Conservation (phyloP, 2,113 vertebrate genomes). For the Ptyas mucosa region DNA sequence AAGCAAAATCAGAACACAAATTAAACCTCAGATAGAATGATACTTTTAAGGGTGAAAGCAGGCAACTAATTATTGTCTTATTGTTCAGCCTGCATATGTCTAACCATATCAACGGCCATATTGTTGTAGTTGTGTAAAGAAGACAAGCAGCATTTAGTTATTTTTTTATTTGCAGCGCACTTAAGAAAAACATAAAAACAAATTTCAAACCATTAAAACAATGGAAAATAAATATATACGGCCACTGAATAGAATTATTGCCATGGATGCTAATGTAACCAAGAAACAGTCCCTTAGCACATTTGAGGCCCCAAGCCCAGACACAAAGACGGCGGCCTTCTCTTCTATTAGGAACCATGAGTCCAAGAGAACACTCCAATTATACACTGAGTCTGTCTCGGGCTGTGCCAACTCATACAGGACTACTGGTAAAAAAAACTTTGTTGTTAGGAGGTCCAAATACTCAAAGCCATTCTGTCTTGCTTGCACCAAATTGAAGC, state of each 20-base stretch:
- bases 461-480: neutral
- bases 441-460: neutral
- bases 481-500: neutral
- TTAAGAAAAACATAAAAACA: neutral
- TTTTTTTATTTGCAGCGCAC: neutral
- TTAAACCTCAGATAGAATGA: neutral
- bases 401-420: neutral
- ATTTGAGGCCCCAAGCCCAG: neutral
- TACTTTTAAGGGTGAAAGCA: neutral
- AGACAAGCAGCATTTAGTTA: neutral
- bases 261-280: neutral
- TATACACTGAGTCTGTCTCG: neutral
- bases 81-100: neutral
- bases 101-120: neutral
- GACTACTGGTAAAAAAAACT: neutral
- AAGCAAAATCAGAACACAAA: conserved; percentile 7
- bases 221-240: neutral
- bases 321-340: neutral
- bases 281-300: neutral
- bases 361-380: neutral
- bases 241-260: neutral
- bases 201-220: neutral
- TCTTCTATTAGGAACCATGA: neutral
- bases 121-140: neutral
- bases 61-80: neutral